Evolutionary conservation across 2,113 vertebrate genomes (phyloP), one percentile per base, ranked within the genome.

Genomic region (Muntiacus muntjak): DNA sequence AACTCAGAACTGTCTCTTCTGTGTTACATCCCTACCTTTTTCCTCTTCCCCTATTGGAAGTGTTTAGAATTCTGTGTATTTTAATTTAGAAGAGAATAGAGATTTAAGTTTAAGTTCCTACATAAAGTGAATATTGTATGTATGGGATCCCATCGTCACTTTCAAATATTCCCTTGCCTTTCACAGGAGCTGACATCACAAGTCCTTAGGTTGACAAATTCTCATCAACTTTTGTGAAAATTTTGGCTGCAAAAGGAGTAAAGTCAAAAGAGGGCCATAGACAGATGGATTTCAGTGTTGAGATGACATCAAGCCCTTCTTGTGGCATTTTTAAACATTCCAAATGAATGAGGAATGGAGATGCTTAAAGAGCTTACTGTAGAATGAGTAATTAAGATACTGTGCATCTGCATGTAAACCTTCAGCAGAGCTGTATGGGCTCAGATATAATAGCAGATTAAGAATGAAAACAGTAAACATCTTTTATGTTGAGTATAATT

Each of bases 171-270:
- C 93, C 60, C 74, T 96, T 95, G 90, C 86, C 93, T 94, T 96
- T 87, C 87, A 97, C 96, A 94, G 89, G 40, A 97, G 43, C 85
- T 89, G 95, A 91, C 92, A 74, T 90, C 11, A 88, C 83, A 94
- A 86, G 92, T 91, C 93, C 91, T 90, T 92, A 92, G 96, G 76
- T 71, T 94, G 97, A 97, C 96, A 97, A 84, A 88, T 87, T 94
- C 94, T 86, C 94, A 89, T 96, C 91, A 96, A 83, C 91, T 96
- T 94, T 64, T 88, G 54, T 88, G 90, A 74, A 88, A 91, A 89
- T 71, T 62, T 91, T 97, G 98, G 94, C 96, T 96, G 25, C 86
- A 79, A 87, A 97, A 97, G 89, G 85, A 91, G 33, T 81, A 55
- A 93, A 96, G 92, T 96, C 95, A 94, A 87, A 96, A 78, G 94